Evolutionary conservation across 2,888 invertebrate species (phyloP).

Genomic region (Troides helena): DNA sequence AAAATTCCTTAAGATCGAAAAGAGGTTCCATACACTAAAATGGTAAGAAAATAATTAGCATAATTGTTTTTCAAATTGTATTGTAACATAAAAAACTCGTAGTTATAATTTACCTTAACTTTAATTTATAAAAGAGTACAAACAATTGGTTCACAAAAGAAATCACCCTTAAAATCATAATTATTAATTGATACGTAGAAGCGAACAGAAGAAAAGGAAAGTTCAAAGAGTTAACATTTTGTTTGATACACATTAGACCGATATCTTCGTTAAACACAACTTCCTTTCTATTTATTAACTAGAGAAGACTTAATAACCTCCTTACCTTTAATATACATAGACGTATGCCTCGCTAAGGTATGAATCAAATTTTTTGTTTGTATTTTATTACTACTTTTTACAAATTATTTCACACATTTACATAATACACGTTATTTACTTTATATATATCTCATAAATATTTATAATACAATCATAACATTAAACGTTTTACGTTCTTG

Average conservation of each 20-base stretch:
- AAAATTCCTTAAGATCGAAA: too few species aligned
- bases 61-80: neutral
- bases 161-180: slow-evolving; percentile 10
- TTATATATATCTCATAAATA: slow-evolving; percentile 8
- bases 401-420: slow-evolving; percentile 26
- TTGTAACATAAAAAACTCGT: slow-evolving; percentile 9
- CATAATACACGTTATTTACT: slow-evolving; percentile 8
- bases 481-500: slow-evolving; percentile 16
- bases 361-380: slow-evolving; percentile 11
- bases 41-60: neutral
- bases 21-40: neutral
- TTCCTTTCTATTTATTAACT: slow-evolving; percentile 15
- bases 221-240: neutral
- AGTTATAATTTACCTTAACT: slow-evolving; percentile 12
- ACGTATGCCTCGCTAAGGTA: slow-evolving; percentile 7
- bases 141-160: slow-evolving; percentile 15
- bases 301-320: slow-evolving; percentile 12
- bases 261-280: slow-evolving; percentile 8
- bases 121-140: slow-evolving; percentile 26
- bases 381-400: slow-evolving; percentile 27
- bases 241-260: slow-evolving; percentile 16
- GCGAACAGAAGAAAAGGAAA: neutral
- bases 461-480: slow-evolving; percentile 4
- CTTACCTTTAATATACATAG: slow-evolving; percentile 3
- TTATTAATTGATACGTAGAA: neutral